A percentile compares a stretch with the other conserved stretches of the same genome.
Evolutionary conservation across 2,113 vertebrate genomes (phyloP).

Genomic region (Neoarius graeffei): DNA sequence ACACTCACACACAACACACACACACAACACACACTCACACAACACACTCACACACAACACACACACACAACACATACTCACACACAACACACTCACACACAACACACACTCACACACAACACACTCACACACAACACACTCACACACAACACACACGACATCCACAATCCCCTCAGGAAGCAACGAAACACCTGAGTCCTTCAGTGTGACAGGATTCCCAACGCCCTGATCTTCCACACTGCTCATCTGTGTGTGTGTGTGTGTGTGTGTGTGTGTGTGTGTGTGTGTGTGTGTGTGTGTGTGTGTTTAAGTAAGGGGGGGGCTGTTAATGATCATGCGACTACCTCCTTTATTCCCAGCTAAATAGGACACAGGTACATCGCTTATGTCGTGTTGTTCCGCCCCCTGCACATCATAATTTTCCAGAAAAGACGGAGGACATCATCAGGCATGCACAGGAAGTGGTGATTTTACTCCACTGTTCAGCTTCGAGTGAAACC

Average conservation of each 20-base stretch:
- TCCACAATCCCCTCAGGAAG: conserved; percentile 48
- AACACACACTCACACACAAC: no score
- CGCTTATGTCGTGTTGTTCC: background rate
- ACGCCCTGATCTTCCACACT: background rate
- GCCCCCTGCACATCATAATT: background rate
- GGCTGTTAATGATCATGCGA: background rate
- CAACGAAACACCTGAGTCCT: conserved; percentile 63
- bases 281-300: background rate
- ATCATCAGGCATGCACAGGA: background rate
- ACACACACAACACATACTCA: no score
- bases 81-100: no score
- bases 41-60: no score
- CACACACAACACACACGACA: conserved; percentile 6
- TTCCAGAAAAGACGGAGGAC: background rate
- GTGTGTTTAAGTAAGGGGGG: background rate
- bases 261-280: background rate
- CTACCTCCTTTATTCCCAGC: background rate
- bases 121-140: no score
- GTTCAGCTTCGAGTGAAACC: background rate
- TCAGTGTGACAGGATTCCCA: conserved; percentile 64
- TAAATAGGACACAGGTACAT: background rate
- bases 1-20: no score
- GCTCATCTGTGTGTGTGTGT: background rate
- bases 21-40: background rate
- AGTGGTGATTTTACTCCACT: background rate